Evolutionary conservation across 2,888 invertebrate genomes (phyloP).

Genomic region (Lordiphosa andalusiaca): DNA sequence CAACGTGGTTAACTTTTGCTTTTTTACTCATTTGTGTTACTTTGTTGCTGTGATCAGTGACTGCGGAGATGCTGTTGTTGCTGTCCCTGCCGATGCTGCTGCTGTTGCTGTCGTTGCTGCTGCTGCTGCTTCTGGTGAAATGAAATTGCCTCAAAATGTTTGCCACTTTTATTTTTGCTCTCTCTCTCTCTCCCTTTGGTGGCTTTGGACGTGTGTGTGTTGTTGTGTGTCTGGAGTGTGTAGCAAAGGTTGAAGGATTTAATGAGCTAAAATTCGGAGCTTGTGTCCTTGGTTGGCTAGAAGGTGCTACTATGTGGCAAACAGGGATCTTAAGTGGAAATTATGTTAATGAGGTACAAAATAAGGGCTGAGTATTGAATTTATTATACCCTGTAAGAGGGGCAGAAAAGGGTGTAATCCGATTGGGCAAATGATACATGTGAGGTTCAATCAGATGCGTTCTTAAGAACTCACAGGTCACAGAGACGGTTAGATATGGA

Average conservation of each 20-base stretch:
- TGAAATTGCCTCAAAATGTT: constrained; percentile 66
- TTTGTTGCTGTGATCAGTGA: constrained; percentile 59
- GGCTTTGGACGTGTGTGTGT: constrained; percentile 54
- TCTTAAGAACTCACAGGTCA: too few relatives aligned
- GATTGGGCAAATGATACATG: too few relatives aligned
- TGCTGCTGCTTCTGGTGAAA: constrained; percentile 43
- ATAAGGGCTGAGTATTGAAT: too few relatives aligned
- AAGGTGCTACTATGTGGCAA: background rate
- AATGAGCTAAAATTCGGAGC: constrained; percentile 64
- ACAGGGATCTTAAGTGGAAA: too few relatives aligned
- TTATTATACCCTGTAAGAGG: too few relatives aligned
- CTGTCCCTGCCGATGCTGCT: constrained; percentile 31
- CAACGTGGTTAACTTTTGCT: constrained; percentile 75
- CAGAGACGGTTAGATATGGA: too few relatives aligned
- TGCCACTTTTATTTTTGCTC: constrained; percentile 47
- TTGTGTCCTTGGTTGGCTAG: constrained; percentile 41
- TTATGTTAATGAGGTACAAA: too few relatives aligned
- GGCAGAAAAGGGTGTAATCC: too few relatives aligned
- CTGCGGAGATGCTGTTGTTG: constrained; percentile 43
- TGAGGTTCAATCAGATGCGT: too few relatives aligned
- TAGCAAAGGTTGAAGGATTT: constrained; percentile 65
- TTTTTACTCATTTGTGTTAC: constrained; percentile 41
- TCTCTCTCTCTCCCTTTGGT: constrained; percentile 27
- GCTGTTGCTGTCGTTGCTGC: constrained; percentile 29
- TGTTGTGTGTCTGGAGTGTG: constrained; percentile 29